Evolutionary conservation across 1,140 invertebrate genomes (phyloP).

Genomic region (Saccostrea cuccullata): DNA sequence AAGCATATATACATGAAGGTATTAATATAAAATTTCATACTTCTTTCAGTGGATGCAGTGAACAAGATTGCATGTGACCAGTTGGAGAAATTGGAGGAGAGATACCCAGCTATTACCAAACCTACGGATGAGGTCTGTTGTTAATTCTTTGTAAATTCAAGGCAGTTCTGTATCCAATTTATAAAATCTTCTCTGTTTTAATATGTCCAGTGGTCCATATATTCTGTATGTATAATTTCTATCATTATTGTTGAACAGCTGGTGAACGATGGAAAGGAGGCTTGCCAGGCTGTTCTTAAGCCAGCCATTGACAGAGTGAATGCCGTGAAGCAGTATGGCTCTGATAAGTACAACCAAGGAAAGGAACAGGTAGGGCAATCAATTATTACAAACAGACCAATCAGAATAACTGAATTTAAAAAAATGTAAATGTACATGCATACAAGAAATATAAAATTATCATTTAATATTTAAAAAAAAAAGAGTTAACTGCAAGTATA

Average conservation of each 20-base stretch:
- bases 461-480: too few relatives aligned
- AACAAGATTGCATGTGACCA: constrained; percentile 64
- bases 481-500: too few relatives aligned
- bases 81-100: constrained; percentile 65
- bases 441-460: too few relatives aligned
- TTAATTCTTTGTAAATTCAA: background rate
- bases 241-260: constrained; percentile 49
- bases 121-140: constrained; percentile 63
- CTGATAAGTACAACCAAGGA: constrained; percentile 57
- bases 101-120: constrained; percentile 64
- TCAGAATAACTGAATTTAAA: too few relatives aligned
- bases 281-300: constrained; percentile 56
- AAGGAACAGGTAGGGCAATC: constrained; percentile 46
- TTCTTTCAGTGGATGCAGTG: constrained; percentile 54
- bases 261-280: constrained; percentile 62
- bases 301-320: constrained; percentile 65
- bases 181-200: too few relatives aligned
- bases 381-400: background rate
- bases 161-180: background rate
- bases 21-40: background rate
- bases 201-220: too few relatives aligned
- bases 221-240: too few relatives aligned
- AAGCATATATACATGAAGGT: background rate
- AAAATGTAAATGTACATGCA: too few relatives aligned
- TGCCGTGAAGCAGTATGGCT: constrained; percentile 56